phyloP scores from a whole-genome alignment of 2,888 invertebrate genomes.

The Stenotaenia linearis region DNA sequence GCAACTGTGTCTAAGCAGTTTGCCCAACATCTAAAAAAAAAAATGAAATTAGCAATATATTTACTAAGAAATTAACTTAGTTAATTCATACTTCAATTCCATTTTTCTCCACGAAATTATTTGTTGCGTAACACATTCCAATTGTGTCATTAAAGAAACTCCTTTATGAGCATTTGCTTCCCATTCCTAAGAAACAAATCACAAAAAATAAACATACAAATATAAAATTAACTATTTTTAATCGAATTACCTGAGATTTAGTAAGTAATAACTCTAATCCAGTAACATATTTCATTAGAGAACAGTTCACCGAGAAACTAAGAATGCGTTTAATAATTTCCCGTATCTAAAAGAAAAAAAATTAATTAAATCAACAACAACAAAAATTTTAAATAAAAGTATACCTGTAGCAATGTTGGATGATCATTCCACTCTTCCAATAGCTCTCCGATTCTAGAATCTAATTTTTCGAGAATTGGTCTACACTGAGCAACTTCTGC shows the following conservation, averaged over 20 bases:
- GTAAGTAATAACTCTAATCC: slow-evolving; percentile 83
- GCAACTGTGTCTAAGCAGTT: slow-evolving; percentile 66
- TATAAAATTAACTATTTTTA: too few species aligned
- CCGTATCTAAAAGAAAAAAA: slow-evolving; percentile 45
- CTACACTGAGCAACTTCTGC: slow-evolving; percentile 67
- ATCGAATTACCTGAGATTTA: too few species aligned
- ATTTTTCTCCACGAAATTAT: slow-evolving; percentile 86
- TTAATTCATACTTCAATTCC: slow-evolving; percentile 70
- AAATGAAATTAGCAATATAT: too few species aligned
- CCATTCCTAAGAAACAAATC: too few species aligned
- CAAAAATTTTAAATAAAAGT: slow-evolving; percentile 28
- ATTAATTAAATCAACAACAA: slow-evolving; percentile 55
- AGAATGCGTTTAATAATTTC: slow-evolving; percentile 47
- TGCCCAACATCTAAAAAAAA: slow-evolving; percentile 64
- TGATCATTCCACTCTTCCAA: slow-evolving; percentile 82
- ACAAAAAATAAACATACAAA: too few species aligned
- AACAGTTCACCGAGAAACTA: slow-evolving; percentile 68
- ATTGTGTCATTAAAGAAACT: slow-evolving; percentile 69
- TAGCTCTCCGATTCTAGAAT: slow-evolving; percentile 57
- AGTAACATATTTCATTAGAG: slow-evolving; percentile 79
- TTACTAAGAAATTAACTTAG: too few species aligned
- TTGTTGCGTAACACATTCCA: slow-evolving; percentile 68
- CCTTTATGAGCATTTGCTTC: slow-evolving; percentile 81
- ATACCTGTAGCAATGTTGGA: slow-evolving; percentile 72
- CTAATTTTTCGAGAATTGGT: slow-evolving; percentile 63